These are phyloP conservation scores for Stomatorhinus ivindoensis DNA, from an alignment of 2,113 vertebrate genomes.

Conservation along the genomic window DNA sequence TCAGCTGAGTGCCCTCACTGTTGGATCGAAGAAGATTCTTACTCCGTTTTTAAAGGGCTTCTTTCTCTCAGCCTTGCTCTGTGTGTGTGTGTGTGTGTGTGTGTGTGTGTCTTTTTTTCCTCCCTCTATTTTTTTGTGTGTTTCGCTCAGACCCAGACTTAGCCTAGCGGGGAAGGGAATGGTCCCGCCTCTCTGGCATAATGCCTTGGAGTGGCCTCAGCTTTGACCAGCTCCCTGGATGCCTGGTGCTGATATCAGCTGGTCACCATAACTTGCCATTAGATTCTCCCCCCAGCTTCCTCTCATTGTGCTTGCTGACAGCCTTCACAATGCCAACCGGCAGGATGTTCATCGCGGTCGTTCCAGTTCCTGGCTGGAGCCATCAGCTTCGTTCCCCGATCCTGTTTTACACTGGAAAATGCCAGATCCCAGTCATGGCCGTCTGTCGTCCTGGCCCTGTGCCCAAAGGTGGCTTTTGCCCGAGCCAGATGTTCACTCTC, in stretches of 20 bases:
- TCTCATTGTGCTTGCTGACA: neutral
- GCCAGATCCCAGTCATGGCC: neutral
- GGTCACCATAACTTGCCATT: neutral
- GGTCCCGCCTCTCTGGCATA: neutral
- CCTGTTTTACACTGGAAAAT: neutral
- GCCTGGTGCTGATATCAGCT: neutral
- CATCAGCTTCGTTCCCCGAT: neutral
- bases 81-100: neutral
- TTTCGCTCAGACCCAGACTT: neutral
- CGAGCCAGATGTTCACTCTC: neutral
- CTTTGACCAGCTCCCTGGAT: neutral
- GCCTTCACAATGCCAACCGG: neutral
- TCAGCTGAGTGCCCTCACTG: neutral
- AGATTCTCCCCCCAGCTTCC: neutral
- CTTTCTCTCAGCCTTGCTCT: neutral
- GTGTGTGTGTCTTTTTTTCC: neutral
- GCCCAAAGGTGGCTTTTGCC: neutral
- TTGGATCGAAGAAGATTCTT: neutral
- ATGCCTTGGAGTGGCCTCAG: neutral
- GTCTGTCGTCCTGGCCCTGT: neutral
- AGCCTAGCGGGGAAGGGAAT: neutral
- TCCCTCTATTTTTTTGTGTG: neutral
- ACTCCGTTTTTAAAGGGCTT: neutral
- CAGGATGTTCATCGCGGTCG: neutral
- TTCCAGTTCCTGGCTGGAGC: neutral